Base-by-base conservation (phyloP, 1,140 invertebrate genomes). In the Monomorium pharaonis region DNA sequence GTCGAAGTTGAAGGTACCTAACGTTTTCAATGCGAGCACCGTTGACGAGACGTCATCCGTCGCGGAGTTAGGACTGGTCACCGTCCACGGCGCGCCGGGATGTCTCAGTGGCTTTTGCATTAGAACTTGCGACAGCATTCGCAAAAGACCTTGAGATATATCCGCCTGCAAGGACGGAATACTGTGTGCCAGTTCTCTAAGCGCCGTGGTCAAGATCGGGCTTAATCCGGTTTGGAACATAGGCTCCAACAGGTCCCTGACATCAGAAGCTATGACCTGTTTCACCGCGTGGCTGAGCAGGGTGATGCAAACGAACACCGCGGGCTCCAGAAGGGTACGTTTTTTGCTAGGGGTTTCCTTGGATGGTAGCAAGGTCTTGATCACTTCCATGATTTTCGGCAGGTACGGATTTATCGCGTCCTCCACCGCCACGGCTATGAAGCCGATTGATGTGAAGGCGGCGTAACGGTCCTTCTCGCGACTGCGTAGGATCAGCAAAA, bases 1-100 rank as follows among this genome's bases (percentile, higher is more conserved):
- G 94, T 99, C 98, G 95, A 99, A 99, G 93, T 99, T 98, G 94
- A 99, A 99, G 5, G 97, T 98, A 3, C 99, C 99, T 1, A 99
- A 96, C 3, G 99, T 99, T 92, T 98, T 97, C 2, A 99, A 94
- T 1, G 99, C 99, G 18, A 99, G 94, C 3, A 99, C 98, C 65
- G 98, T 98, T 72, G 97, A 98, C 12, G 97, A 95, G 3, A 97
- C 97, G 93, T 99, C 98, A 44, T 94, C 93, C 30, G 95, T 94
- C 3, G 93, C 85, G 0, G 92, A 88, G 10, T 93, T 93, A 0
- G 94, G 94, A 86, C 94, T 95, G 0, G 92, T 93, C 0, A 93
- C 92, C 6, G 92, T 93, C 92, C 96, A 96, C 12, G 97, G 97
- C 88, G 97, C 97, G 16, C 98, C 98, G 21, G 98, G 97, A 94